Conservation (phyloP, 2,113 vertebrate genomes). For the Callipepla squamata region DNA sequence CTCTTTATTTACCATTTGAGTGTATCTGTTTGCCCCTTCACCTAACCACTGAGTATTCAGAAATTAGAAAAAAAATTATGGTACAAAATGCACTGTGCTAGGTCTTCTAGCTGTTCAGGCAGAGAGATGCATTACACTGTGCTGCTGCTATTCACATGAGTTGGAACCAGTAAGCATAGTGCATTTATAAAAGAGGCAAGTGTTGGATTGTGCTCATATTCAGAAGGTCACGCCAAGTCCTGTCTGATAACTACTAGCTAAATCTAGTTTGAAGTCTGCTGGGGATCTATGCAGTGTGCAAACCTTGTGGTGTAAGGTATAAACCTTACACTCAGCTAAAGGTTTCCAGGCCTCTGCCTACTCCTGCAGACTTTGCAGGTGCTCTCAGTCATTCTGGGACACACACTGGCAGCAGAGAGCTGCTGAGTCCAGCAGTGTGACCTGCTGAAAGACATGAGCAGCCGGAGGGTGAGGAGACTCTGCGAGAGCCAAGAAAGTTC, state of each 20-base stretch:
- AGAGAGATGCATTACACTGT: neutral
- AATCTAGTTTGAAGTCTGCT: neutral
- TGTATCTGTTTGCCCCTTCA: neutral
- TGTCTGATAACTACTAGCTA: neutral
- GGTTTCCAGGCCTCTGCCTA: neutral
- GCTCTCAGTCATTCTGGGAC: neutral
- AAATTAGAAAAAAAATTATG: neutral
- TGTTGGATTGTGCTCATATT: neutral
- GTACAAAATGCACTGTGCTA: neutral
- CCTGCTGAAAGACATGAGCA: constrained; percentile 50
- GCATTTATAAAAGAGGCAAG: neutral
- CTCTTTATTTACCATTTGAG: neutral
- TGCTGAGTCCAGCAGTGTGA: constrained; percentile 42
- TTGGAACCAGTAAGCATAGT: neutral
- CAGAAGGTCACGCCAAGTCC: neutral
- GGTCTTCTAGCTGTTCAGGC: neutral
- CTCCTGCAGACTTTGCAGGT: neutral
- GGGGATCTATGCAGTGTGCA: neutral
- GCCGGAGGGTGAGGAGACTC: constrained; percentile 48
- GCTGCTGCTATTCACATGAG: neutral
- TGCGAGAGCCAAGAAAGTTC: constrained; percentile 61
- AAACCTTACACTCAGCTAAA: neutral
- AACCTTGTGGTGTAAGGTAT: neutral
- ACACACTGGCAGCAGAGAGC: neutral
- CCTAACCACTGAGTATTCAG: neutral